Base-by-base conservation (phyloP, 2,113 vertebrate genomes). In the Galbula dea region DNA sequence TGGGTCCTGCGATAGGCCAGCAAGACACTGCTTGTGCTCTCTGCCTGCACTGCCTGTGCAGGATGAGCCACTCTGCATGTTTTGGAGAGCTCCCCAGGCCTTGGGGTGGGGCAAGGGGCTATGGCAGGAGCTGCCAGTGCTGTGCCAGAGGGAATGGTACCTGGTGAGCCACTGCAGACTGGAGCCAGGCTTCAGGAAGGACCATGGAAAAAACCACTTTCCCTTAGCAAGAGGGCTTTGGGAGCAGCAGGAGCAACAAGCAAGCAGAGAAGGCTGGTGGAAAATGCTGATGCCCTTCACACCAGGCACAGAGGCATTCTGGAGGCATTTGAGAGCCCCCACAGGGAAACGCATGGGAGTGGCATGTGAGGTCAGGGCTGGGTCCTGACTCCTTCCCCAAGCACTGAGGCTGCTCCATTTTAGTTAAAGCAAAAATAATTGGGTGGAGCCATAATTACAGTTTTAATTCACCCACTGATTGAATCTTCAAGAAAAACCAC, bases 361-460 rank as follows among this genome's bases (percentile, higher is more conserved):
- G 2, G 32, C 3, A 4, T 14, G 57, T 2, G 3, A 43, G 48
- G 57, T 13, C 4, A 4, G 2, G 1, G 54, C 45, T 0, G 0
- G 29, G 48, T 69, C 74, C 63, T 4, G 1, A 34, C 32, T 45
- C 72, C 48, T 45, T 39, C 27, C 32, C 32, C 36, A 6, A 1
- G 3, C 52, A 48, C 30, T 66, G 57, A 58, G 23, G 10, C 43
- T 5, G 7, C 58, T 63, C 9, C 24, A 15, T 32, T 49, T 75
- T 1, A 71, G 34, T 52, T 39, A 54, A 23, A 68, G 45, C 39
- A 77, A 73, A 76, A 54, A 18, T 48, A 77, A 87, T 59, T 24
- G 45, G 29, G 36, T 85, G 46, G 30, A 78, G 34, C 63, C 2
- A 2, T 49, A 67, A 76, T 54, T 63, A 58, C 9, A 23, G 39